Evolutionary conservation across 2,888 invertebrate species (phyloP).

Genomic region (Neocrepidodera transversa): DNA sequence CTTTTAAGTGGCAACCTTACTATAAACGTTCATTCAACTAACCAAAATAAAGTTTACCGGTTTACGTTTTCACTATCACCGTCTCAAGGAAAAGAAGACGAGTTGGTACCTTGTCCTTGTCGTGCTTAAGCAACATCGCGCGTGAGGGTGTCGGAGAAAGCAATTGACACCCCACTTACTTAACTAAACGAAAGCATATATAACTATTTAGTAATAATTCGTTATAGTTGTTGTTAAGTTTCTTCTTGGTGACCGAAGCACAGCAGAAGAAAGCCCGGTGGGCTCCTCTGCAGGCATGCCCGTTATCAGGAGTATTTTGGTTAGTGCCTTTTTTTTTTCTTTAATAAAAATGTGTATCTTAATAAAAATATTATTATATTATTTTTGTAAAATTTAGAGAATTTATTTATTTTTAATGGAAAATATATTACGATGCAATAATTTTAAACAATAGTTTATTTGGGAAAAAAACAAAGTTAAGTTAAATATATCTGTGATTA

Average conservation of each 20-base stretch:
- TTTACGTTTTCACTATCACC: constrained; percentile 17
- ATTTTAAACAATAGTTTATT: too few species aligned
- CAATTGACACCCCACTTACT: constrained; percentile 34
- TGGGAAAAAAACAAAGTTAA: too few species aligned
- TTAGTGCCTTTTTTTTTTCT: constrained; percentile 60
- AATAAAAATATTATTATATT: too few species aligned
- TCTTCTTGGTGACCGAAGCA: constrained; percentile 51
- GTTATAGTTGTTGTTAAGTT: constrained; percentile 50
- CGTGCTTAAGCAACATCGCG: constrained; percentile 25
- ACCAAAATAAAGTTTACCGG: background rate
- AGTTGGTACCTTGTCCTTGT: constrained; percentile 52
- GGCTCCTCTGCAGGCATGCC: constrained; percentile 60
- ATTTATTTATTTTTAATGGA: too few species aligned
- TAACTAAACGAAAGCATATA: constrained; percentile 50
- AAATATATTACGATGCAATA: too few species aligned
- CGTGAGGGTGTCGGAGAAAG: constrained; percentile 43
- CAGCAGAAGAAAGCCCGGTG: constrained; percentile 47
- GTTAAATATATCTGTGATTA: too few species aligned
- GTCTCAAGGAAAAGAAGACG: too few species aligned
- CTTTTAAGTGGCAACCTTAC: background rate
- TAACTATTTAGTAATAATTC: constrained; percentile 45
- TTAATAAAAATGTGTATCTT: too few species aligned
- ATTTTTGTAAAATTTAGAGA: too few species aligned
- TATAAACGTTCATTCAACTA: background rate
- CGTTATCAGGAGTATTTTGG: constrained; percentile 69